These are phyloP conservation scores for Leptodactylus fallax DNA, from an alignment of 2,797 vertebrate species.

Conservation along the genomic window DNA sequence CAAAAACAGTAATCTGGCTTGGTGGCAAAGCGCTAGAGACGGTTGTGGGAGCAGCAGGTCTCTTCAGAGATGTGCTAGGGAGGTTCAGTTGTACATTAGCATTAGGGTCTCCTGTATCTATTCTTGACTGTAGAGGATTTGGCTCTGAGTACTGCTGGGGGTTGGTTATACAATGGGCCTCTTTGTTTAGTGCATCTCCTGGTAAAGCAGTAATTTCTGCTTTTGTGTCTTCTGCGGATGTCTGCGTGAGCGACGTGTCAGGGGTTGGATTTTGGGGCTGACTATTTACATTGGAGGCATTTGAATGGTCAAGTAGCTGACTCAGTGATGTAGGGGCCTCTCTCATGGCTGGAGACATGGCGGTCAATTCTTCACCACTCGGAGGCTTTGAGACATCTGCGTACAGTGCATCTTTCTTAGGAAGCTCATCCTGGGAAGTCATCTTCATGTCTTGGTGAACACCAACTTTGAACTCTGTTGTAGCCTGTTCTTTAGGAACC, in stretches of 20 bases:
- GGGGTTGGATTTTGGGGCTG: conserved; percentile 77
- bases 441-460: conserved; percentile 81
- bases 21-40: conserved; percentile 80
- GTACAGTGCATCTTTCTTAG: conserved; percentile 71
- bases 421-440: conserved; percentile 77
- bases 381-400: conserved; percentile 73
- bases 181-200: conserved; percentile 73
- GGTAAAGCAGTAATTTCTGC: conserved; percentile 75
- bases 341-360: conserved; percentile 83
- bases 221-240: conserved; percentile 75
- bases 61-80: conserved; percentile 83
- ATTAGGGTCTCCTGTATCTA: conserved; percentile 75
- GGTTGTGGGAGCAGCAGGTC: conserved; percentile 84
- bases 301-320: conserved; percentile 92
- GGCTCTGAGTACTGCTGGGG: conserved; percentile 73
- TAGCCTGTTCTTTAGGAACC: conserved; percentile 82
- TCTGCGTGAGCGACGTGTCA: conserved; percentile 75
- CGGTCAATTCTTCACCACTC: conserved; percentile 77
- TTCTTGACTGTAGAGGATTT: conserved; percentile 69
- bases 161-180: conserved; percentile 71
- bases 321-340: conserved; percentile 91
- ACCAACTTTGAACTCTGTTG: conserved; percentile 77
- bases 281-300: conserved; percentile 77
- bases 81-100: conserved; percentile 74
- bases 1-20: conserved; percentile 95